Base-by-base conservation (phyloP, 2,888 invertebrate genomes). In the Cheilosia grossa region DNA sequence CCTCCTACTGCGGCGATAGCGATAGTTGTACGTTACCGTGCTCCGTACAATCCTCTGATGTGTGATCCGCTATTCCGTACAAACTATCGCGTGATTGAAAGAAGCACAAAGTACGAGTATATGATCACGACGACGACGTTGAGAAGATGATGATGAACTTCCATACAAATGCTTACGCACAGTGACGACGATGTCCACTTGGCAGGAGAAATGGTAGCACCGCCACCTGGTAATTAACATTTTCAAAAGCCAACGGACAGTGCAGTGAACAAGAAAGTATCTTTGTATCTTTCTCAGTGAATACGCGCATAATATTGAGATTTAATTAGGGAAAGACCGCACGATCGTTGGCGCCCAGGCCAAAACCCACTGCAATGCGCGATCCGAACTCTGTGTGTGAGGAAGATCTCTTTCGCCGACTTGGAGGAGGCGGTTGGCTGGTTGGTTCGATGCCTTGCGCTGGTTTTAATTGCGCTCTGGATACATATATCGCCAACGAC, bases 271-370 rank as follows among this genome's bases (percentile, higher is more conserved):
- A 27, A 53, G 77, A 64, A 19, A 42, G 64, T 75, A 75, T 70
- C 67, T 78, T 82, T 77, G 69, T 83, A 77, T 86, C 87, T 85
- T 78, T 86, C 87, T 87, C 87, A 87, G 30, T 87, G 87, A 87
- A 87, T 87, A 87, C 87, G 87, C 87, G 87, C 87, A 87, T 87
- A 87, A 87, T 80, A 87, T 87, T 87, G 87, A 72, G 74, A 87
- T 75, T 87, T 87, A 87, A 87, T 87, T 87, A 87, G 85, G 74
- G 82, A 80, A 72, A 81, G 86, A 82, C 69, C 73, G 59, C 67
- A 64, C 79, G 54, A 66, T 73, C 44, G 56, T 77, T 85, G 80
- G 75, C 75, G 75, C 54, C 80, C 73, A 74, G 6, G n/a, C 42
- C 30, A 9, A 30, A 27, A 7, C 27, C 27, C 27, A 27, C 27